Base-by-base conservation (phyloP, 2,113 vertebrate species). In the Epinephelus moara region DNA sequence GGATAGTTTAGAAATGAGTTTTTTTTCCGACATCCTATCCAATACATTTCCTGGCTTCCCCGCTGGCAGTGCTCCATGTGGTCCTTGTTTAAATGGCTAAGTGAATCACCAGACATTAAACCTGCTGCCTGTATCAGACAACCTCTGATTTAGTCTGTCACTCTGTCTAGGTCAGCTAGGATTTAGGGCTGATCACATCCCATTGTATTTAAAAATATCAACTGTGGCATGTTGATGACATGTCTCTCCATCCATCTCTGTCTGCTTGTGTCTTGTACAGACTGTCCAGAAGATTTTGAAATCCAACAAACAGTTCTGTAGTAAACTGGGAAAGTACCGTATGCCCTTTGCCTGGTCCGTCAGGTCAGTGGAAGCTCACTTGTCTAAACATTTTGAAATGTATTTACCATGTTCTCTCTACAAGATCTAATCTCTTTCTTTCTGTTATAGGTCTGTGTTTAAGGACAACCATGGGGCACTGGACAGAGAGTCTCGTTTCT, bases 321-420 rank as follows among this genome's bases (percentile, higher is more conserved):
- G 94, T 95, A 99, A 97, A 91, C 87, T 99, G 89, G 98, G 98
- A 14, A 99, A 97, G 86, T 99, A 99, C 86, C 96, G 96, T 2
- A 99, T 99, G 98, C 98, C 98, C 0, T 99, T 99, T 79, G 98
- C 98, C n/a, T 99, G 98, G 98, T 96, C 97, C 0, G 94, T 98
- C 74, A 97, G 98, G 98, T 99, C 94, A 72, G 97, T 94, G 2
- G 52, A 77, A 23, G 3, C n/a, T 82, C n/a, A 21, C 11, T 42
- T 53, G 25, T 69, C 53, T 45, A 40, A 79, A 67, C 30, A 33
- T 30, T 69, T 69, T 21, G 11, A 63, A 81, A 18, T n/a, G 1
- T 11, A 37, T 67, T 53, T 55, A 1, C 14, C 6, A 12, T 25
- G 27, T 70, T 68, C 18, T 47, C 52, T 25, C 55, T 3, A 13